Base-by-base conservation (phyloP, 1,140 invertebrate species). In the Ooceraea biroi region DNA sequence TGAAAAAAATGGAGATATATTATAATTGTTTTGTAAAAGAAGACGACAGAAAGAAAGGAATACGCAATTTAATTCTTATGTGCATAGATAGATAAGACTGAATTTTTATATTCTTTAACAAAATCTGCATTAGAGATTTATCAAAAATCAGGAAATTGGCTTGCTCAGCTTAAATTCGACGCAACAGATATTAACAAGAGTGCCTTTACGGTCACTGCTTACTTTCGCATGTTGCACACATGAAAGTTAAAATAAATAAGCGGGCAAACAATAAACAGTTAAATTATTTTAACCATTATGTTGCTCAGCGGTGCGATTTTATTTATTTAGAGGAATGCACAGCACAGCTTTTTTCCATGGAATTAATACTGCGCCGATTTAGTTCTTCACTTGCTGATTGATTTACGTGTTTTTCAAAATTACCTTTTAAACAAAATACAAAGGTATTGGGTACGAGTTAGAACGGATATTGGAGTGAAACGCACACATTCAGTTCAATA, bases 291-390 rank as follows among this genome's bases (percentile, higher is more conserved):
- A 25, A 68, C 7, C 3, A 17, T 4, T 52, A 8, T 44, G 10
- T 60, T 73, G 46, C n/a, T 50, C 22, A 17, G 5, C 3, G 22
- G 0, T 44, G 14, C 19, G 19, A 66, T 66, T 66, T 66, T 41
- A 77, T 55, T 65, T 77, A 52, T 78, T 78, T 44, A 66, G 22
- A 30, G 41, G 55, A 74, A 73, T 46, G 14, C 22, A 4, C 58
- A n/a, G 3, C 14, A 14, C 11, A 48, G 41, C 5, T 60, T 60
- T 74, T 61, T 12, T 36, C 44, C 14, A 60, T 36, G 57, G 22
- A 60, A 61, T 74, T 46, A 78, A 78, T 68, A 66, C 19, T 55
- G 30, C 48, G 44, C 41, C 61, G 55, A 78, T 78, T 78, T 66
- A 66, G 4, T 66, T 25, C 46, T 17, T 1, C 48, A 36, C 14